Base-by-base conservation (phyloP, 2,888 invertebrate species). In the Orthosia gothica region DNA sequence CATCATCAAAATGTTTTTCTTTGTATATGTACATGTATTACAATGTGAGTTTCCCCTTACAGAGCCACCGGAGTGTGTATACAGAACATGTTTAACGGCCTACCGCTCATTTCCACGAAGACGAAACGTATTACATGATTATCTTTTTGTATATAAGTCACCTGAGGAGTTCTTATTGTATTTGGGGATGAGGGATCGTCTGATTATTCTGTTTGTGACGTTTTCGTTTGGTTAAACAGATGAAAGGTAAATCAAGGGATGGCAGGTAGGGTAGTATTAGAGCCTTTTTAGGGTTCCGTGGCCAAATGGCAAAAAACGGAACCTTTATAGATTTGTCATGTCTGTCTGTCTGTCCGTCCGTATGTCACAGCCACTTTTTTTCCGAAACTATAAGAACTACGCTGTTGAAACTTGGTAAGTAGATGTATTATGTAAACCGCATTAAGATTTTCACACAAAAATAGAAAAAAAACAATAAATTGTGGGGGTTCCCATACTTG, bases 51-150 rank as follows among this genome's bases (percentile, higher is more conserved):
- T 7, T 4, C 47, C 32, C 66, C 63, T 79, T 67, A 70, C 55
- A 70, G 32, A 64, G 50, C 63, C 73, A 12, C 50, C 63, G 61
- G 74, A 62, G 52, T 61, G 62, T 59, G 64, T 70, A 68, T 76
- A 72, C 62, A 63, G 67, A 62, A 76, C 65, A 61, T 76, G 64
- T 76, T 70, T 70, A 80, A 67, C 69, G 65, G 71, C 45, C 45
- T 52, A 76, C 83, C 76, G 58, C 76, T 74, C 83, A 83, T 85
- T 76, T 74, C 57, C 70, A 68, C 61, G 71, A 70, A 65, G 68
- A 57, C 59, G 61, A 73, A 76, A 80, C 58, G 52, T 74, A 74
- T 76, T 69, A 70, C 65, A 68, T 83, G 74, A 85, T 84, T 83
- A 82, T 76, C 45, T 73, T 67, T 57, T 76, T 61, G 49, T 70